These are phyloP conservation scores for Melanophora roralis DNA, from an alignment of 2,888 invertebrate species.

Conservation along the genomic window DNA sequence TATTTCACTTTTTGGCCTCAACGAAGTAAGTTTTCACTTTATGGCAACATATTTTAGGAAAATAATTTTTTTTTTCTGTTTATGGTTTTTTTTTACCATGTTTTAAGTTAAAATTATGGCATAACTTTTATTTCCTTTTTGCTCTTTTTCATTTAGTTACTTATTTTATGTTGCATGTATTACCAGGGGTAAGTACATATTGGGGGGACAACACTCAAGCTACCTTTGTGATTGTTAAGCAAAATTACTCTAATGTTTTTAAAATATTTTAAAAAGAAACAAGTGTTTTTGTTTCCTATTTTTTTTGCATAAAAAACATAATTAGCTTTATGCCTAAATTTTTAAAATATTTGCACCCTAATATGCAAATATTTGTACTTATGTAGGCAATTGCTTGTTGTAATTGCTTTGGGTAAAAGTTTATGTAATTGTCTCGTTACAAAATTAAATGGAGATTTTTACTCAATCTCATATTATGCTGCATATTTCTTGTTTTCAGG, in stretches of 20 bases:
- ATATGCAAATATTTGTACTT: no score
- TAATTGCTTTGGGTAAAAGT: not conserved
- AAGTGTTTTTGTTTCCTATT: no score
- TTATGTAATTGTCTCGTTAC: conserved; percentile 36
- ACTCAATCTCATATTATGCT: conserved; percentile 1
- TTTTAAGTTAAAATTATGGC: conserved; percentile 59
- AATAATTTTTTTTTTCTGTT: conserved; percentile 23
- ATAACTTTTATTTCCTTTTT: conserved; percentile 37
- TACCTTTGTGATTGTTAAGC: no score
- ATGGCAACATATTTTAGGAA: conserved; percentile 29
- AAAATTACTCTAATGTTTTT: no score
- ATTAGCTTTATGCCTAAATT: no score
- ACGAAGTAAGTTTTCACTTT: conserved; percentile 32
- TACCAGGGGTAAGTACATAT: not conserved
- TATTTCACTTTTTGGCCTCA: not conserved
- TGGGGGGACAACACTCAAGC: no score
- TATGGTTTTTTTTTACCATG: not conserved
- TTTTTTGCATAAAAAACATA: no score
- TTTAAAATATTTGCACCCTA: no score
- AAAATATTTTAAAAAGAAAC: no score
- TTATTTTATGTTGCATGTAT: not conserved
- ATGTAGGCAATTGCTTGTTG: no score
- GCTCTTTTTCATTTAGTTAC: conserved; percentile 20
- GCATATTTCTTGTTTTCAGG: conserved; percentile 19
- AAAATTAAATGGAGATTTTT: conserved; percentile 46